Evolutionary conservation across 2,113 vertebrate species (phyloP).

Genomic region (Arizona elegans): DNA sequence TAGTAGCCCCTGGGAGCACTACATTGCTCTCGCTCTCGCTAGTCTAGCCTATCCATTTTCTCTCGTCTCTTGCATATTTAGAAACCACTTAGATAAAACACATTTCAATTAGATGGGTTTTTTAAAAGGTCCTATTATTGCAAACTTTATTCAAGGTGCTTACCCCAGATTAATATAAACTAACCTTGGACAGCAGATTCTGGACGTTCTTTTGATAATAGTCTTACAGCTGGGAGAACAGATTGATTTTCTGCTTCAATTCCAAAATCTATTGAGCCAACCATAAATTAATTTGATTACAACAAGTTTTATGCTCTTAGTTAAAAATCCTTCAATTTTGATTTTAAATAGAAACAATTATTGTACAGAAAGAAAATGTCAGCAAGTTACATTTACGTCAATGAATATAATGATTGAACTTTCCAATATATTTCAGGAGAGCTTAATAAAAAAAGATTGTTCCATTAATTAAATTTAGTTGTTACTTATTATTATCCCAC

Average conservation of each 20-base stretch:
- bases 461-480: conserved; percentile 30
- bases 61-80: not conserved
- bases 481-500: not conserved
- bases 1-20: not conserved
- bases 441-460: conserved; percentile 18
- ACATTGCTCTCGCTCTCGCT: not conserved
- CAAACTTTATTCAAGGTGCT: not conserved
- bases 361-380: not conserved
- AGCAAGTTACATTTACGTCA: not conserved
- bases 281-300: not conserved
- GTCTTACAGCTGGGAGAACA: not conserved
- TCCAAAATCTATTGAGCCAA: not conserved
- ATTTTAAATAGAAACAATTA: not conserved
- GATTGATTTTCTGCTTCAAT: not conserved
- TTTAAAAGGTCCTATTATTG: not conserved
- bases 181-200: not conserved
- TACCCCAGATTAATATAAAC: not conserved
- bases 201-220: not conserved
- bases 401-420: not conserved
- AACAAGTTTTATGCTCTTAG: not conserved
- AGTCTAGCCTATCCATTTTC: not conserved
- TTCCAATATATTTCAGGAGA: not conserved
- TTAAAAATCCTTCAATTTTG: not conserved
- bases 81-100: not conserved
- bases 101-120: not conserved